phyloP scores from a whole-genome alignment of 2,113 vertebrate species.

The Edolisoma coerulescens region DNA sequence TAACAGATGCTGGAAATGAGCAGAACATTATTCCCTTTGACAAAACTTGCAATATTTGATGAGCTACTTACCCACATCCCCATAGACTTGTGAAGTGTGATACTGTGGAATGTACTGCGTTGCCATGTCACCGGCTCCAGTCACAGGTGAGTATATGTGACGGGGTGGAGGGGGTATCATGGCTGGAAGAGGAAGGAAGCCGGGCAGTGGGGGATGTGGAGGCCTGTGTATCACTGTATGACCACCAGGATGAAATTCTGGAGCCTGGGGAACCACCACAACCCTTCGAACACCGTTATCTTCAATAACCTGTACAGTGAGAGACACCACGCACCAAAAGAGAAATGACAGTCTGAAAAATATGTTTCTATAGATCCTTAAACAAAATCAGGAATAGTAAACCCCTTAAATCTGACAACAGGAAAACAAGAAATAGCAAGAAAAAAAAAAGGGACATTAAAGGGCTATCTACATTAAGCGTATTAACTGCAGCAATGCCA shows the following conservation, averaged over 20 bases:
- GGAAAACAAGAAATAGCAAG: background rate
- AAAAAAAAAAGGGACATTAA: background rate
- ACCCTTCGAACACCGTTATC: conserved; percentile 96
- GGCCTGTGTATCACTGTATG: conserved; percentile 90
- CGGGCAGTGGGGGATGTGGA: conserved; percentile 87
- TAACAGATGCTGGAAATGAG: background rate
- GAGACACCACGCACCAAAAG: background rate
- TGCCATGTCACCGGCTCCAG: conserved; percentile 86
- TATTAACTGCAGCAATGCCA: background rate
- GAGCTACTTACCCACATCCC: conserved; percentile 86
- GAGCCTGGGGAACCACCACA: conserved; percentile 93
- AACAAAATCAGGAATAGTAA: background rate
- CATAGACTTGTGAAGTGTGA: conserved; percentile 89
- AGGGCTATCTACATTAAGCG: background rate
- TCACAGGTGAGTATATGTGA: conserved; percentile 86
- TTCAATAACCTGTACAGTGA: conserved; percentile 87
- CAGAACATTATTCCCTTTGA: background rate
- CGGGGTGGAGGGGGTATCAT: conserved; percentile 91
- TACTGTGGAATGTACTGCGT: conserved; percentile 94
- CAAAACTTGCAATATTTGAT: background rate
- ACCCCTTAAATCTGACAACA: background rate
- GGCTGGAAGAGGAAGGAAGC: conserved; percentile 92
- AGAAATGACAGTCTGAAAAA: background rate
- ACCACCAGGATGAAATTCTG: conserved; percentile 92
- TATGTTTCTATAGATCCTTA: background rate